These are phyloP conservation scores for Porites rus DNA, from an alignment of 92 coral and sea anemone species.

Conservation along the genomic window DNA sequence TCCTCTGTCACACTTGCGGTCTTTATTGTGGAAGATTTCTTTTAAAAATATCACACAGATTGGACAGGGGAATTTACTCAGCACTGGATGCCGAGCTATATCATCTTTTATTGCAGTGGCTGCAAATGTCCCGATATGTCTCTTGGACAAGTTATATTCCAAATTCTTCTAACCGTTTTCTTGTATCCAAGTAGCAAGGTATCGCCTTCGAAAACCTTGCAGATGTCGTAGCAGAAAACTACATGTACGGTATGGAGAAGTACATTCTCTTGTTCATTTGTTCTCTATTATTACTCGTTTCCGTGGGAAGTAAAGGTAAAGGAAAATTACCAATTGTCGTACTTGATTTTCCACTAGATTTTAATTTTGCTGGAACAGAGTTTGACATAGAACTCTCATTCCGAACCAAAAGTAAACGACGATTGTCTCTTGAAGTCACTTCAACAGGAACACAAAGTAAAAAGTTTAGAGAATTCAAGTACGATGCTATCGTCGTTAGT, in stretches of 20 bases:
- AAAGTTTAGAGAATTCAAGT: conserved; percentile 65
- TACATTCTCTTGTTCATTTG: conserved; percentile 13
- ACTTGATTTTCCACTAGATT: conserved; percentile 44
- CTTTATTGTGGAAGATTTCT: too few species aligned
- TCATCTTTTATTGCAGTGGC: background rate
- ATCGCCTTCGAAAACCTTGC: background rate
- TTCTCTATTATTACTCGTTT: conserved; percentile 23
- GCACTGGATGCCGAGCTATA: too few species aligned
- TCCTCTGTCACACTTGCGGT: too few species aligned
- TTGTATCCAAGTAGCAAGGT: conserved; percentile 35
- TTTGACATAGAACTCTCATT: conserved; percentile 66
- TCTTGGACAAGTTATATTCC: background rate
- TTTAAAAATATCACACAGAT: too few species aligned
- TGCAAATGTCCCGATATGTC: background rate
- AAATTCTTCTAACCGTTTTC: conserved; percentile 42
- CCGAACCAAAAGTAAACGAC: conserved; percentile 69
- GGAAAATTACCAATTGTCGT: background rate
- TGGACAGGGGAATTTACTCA: too few species aligned
- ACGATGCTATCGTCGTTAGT: conserved; percentile 49
- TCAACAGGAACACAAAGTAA: conserved; percentile 67
- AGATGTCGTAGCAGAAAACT: conserved; percentile 21
- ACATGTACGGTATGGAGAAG: conserved; percentile 15
- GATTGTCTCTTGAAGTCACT: conserved; percentile 69
- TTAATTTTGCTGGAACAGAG: conserved; percentile 47
- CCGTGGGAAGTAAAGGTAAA: background rate